phyloP scores from a whole-genome alignment of 2,797 vertebrate genomes.

The Distichodus sexfasciatus region DNA sequence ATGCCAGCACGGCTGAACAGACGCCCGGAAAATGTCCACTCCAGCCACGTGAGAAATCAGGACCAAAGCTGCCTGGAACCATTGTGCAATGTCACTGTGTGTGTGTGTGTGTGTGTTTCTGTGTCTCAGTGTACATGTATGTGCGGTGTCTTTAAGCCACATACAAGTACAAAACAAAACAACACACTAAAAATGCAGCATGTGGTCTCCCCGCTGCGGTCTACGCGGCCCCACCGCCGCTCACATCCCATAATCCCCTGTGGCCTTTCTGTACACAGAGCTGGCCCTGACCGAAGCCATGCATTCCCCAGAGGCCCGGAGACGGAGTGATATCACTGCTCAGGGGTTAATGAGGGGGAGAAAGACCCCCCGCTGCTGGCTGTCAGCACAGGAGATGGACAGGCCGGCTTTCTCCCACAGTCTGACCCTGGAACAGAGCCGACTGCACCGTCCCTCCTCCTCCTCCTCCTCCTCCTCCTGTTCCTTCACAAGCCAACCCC shows the following conservation, averaged over 20 bases:
- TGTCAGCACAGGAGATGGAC: conserved; percentile 8
- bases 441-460: not conserved
- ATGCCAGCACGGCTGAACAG: not conserved
- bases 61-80: not conserved
- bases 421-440: conserved; percentile 10
- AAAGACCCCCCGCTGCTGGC: conserved; percentile 2
- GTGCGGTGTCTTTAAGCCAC: not conserved
- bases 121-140: not conserved
- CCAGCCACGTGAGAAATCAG: not conserved
- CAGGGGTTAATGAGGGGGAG: conserved; percentile 15
- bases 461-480: not conserved
- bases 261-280: not conserved
- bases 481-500: not conserved
- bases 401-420: conserved; percentile 29
- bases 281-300: conserved; percentile 15
- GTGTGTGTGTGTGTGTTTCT: not conserved
- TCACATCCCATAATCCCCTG: not conserved
- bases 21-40: not conserved
- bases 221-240: not conserved
- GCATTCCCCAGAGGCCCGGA: not conserved
- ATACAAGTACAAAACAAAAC: not conserved
- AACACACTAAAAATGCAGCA: not conserved
- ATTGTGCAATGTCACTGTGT: not conserved
- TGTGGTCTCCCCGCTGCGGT: not conserved
- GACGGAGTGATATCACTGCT: not conserved